These are phyloP conservation scores for Coptotermes formosanus DNA, from an alignment of 1,140 invertebrate species.

Conservation along the genomic window DNA sequence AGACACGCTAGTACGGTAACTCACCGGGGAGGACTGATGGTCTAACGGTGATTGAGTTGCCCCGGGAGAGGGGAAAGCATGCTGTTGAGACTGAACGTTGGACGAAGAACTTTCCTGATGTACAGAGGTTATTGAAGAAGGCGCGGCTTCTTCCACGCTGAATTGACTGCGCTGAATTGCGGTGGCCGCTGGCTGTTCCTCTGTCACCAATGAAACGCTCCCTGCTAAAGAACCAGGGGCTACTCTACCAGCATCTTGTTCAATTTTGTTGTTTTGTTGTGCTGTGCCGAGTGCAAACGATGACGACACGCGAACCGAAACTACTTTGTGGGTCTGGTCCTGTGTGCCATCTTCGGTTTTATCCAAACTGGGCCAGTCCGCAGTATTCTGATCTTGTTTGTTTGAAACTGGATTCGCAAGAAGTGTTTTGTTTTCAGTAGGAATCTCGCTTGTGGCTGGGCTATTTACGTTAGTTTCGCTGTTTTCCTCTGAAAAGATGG, in stretches of 20 bases:
- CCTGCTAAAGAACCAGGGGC: not conserved
- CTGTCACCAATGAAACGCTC: slow-evolving; percentile 43
- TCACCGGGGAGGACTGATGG: slow-evolving; percentile 33
- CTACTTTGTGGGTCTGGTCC: not conserved
- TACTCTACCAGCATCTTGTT: not conserved
- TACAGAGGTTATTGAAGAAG: slow-evolving; percentile 6
- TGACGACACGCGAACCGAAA: slow-evolving; percentile 25
- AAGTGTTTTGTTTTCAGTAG: not conserved
- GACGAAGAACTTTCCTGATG: not conserved
- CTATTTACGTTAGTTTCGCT: not conserved
- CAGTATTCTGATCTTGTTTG: not conserved
- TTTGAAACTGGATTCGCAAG: not conserved
- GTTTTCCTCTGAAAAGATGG: not conserved
- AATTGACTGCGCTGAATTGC: slow-evolving; percentile 56
- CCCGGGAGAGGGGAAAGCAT: not conserved
- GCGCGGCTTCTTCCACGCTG: slow-evolving; percentile 51
- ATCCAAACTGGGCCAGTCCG: not conserved
- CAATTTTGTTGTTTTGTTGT: not conserved
- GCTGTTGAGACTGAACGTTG: slow-evolving; percentile 6
- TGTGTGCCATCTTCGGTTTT: not conserved
- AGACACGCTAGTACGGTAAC: slow-evolving; percentile 38
- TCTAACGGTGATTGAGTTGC: not conserved
- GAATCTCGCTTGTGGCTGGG: not conserved
- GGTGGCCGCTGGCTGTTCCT: slow-evolving; percentile 52
- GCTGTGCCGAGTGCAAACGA: not conserved